Percentiles rank a stretch among this genome's conserved stretches.
phyloP scores from a whole-genome alignment of 2,113 vertebrate species.

The Dermatemys mawii region DNA sequence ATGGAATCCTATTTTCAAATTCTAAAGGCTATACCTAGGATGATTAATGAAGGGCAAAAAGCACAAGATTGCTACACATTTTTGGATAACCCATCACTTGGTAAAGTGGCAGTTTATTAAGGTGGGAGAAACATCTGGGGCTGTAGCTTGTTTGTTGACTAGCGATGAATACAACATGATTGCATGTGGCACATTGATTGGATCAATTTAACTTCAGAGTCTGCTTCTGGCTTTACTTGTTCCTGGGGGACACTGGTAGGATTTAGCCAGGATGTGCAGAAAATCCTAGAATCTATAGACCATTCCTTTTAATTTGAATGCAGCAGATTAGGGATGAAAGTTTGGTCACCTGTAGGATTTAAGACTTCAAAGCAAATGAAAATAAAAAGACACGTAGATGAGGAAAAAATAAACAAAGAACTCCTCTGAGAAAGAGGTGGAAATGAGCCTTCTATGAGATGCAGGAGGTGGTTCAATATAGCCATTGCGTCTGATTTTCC shows the following conservation, averaged over 20 bases:
- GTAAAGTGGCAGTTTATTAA: neutral
- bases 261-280: conserved; percentile 79
- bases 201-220: conserved; percentile 80
- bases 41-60: conserved; percentile 44
- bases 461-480: neutral
- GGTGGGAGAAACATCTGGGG: neutral
- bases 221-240: conserved; percentile 70
- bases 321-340: conserved; percentile 85
- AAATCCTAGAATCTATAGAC: conserved; percentile 87
- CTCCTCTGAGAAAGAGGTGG: conserved; percentile 57
- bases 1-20: conserved; percentile 36
- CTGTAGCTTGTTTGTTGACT: conserved; percentile 71
- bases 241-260: conserved; percentile 77
- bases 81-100: neutral
- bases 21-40: conserved; percentile 22
- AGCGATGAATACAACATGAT: conserved; percentile 62
- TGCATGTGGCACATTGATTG: conserved; percentile 79
- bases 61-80: neutral
- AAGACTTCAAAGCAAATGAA: conserved; percentile 80
- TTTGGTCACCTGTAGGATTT: conserved; percentile 85
- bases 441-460: conserved; percentile 37
- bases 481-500: neutral
- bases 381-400: conserved; percentile 76
- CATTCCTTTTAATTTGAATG: conserved; percentile 83
- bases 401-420: conserved; percentile 71